Percentiles rank a stretch among this genome's conserved stretches.
Conservation (phyloP, 2,888 invertebrate species). For the Yponomeuta malinellus region DNA sequence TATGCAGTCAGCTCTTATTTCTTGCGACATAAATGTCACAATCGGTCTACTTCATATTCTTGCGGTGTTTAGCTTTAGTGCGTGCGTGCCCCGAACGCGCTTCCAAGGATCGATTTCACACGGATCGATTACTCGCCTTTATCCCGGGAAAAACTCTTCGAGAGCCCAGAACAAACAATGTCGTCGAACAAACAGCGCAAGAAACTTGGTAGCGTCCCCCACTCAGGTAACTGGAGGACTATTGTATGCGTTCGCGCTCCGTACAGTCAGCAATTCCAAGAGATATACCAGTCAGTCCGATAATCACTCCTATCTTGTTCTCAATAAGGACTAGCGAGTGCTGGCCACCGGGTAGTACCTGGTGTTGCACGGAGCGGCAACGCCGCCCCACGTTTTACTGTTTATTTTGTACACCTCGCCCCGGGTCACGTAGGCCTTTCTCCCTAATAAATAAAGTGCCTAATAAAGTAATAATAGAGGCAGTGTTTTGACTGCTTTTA, state of each 20-base stretch:
- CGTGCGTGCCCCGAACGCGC: slow-evolving; percentile 48
- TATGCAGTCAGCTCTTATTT: not conserved
- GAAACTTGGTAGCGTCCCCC: slow-evolving; percentile 11
- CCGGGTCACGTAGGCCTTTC: slow-evolving; percentile 13
- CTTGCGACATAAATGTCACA: not conserved
- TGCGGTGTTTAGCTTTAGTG: not conserved
- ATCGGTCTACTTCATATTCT: not conserved
- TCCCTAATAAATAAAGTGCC: slow-evolving; percentile 7
- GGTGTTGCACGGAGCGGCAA: slow-evolving; percentile 47
- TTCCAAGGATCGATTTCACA: slow-evolving; percentile 58
- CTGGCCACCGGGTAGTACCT: slow-evolving; percentile 15
- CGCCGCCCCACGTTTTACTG: slow-evolving; percentile 36
- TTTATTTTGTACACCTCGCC: slow-evolving; percentile 33
- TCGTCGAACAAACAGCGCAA: slow-evolving; percentile 11
- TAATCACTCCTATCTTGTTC: not conserved
- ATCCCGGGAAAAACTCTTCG: slow-evolving; percentile 26
- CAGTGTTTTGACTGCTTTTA: slow-evolving; percentile 36
- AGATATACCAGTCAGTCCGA: not conserved
- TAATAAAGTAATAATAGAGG: slow-evolving; percentile 21
- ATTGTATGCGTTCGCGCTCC: slow-evolving; percentile 41
- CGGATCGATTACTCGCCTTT: slow-evolving; percentile 62
- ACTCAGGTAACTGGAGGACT: slow-evolving; percentile 46
- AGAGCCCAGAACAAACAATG: slow-evolving; percentile 20
- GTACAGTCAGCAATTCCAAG: not conserved
- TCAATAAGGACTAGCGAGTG: not conserved